A percentile compares a stretch with the other conserved stretches of the same genome.
These are phyloP conservation scores for Parasteatoda lunata DNA, from an alignment of 2,888 invertebrate genomes.

Conservation along the genomic window DNA sequence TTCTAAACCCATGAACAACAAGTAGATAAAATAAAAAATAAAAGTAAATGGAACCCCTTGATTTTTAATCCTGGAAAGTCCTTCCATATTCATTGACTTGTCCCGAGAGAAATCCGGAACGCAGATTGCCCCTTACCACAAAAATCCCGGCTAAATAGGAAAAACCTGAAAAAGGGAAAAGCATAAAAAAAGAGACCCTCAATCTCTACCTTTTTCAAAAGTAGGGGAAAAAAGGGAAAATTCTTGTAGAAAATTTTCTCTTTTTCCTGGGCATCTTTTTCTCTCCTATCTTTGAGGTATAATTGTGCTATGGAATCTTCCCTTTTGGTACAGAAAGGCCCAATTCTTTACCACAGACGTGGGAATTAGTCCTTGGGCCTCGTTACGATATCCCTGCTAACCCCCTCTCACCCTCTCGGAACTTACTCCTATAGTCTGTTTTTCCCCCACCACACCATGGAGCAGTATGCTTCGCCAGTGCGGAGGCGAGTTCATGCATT, in stretches of 20 bases:
- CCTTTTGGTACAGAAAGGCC: constrained; percentile 23
- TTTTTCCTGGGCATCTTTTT: constrained; percentile 16
- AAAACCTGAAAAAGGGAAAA: constrained; percentile 24
- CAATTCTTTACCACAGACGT: constrained; percentile 66
- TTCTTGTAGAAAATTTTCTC: background rate
- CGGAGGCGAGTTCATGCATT: constrained; percentile 67
- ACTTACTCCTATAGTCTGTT: background rate
- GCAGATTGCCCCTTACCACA: constrained; percentile 42
- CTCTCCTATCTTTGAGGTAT: constrained; percentile 30
- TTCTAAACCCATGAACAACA: no score
- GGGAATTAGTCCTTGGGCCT: constrained; percentile 66
- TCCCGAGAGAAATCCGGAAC: constrained; percentile 47
- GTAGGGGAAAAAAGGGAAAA: background rate
- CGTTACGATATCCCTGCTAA: constrained; percentile 40
- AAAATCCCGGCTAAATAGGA: constrained; percentile 15
- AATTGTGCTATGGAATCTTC: constrained; percentile 60
- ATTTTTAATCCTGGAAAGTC: constrained; percentile 57
- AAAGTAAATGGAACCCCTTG: constrained; percentile 21
- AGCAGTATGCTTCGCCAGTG: constrained; percentile 34
- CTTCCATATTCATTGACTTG: constrained; percentile 61
- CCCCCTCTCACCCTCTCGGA: background rate
- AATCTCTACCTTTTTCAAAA: constrained; percentile 35
- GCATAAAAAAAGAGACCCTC: constrained; percentile 11
- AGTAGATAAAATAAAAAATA: background rate
- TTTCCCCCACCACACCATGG: constrained; percentile 10